Conservation (phyloP, 2,797 vertebrate genomes). For the Mus caroli region DNA sequence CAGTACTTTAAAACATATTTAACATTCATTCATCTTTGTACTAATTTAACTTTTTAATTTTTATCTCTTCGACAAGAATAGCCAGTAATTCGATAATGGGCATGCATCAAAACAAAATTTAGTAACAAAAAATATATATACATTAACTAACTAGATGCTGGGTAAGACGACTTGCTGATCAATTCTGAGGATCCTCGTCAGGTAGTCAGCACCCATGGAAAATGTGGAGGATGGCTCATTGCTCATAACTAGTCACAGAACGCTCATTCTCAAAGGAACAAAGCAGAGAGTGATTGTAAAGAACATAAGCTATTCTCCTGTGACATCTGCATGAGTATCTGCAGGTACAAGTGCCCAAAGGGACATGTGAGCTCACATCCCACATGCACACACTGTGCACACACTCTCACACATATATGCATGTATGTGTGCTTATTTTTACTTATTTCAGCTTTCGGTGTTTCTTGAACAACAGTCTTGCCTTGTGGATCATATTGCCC, state of each 20-base stretch:
- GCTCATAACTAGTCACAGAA: too few species aligned
- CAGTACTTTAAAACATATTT: neutral
- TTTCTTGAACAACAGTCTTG: too few species aligned
- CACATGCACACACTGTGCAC: neutral
- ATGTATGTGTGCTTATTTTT: neutral
- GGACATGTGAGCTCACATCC: neutral
- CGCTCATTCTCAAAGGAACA: neutral
- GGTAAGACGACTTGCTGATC: neutral
- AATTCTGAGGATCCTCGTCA: neutral
- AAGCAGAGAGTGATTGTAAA: neutral
- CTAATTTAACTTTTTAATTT: conserved; percentile 45
- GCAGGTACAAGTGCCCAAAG: neutral
- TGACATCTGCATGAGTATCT: neutral
- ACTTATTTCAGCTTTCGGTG: too few species aligned
- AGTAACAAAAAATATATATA: neutral
- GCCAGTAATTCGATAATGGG: neutral
- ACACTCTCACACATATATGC: too few species aligned
- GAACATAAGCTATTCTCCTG: neutral
- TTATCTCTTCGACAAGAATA: neutral
- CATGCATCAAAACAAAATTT: neutral
- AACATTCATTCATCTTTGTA: neutral
- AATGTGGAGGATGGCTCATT: neutral
- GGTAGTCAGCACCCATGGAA: neutral
- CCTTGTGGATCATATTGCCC: neutral
- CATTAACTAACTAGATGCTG: neutral